Evolutionary conservation across 1,140 invertebrate genomes (phyloP).

Genomic region (Cotesia typhae): DNA sequence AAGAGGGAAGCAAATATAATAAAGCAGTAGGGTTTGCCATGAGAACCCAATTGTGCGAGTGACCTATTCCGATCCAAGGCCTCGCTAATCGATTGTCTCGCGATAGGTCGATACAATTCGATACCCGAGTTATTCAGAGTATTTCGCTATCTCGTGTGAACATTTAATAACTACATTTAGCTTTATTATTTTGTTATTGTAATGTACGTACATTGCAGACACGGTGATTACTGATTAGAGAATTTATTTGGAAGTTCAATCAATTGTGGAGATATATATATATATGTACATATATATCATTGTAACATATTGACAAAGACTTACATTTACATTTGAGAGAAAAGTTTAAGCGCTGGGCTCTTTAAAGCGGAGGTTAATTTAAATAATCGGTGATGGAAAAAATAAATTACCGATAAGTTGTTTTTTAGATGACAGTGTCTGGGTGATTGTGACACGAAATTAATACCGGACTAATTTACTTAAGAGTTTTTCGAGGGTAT

Average conservation of each 20-base stretch:
- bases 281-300: no score
- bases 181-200: no score
- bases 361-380: no score
- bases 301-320: no score
- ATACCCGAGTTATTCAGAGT: constrained; percentile 5
- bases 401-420: not conserved
- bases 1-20: not conserved
- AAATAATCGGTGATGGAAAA: not conserved
- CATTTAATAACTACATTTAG: not conserved
- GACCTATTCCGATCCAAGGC: constrained; percentile 41
- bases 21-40: not conserved
- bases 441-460: not conserved
- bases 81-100: constrained; percentile 36
- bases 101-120: constrained; percentile 29
- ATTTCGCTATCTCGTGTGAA: constrained; percentile 5
- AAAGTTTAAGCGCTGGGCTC: no score
- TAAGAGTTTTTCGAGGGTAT: not conserved
- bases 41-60: constrained; percentile 36
- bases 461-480: not conserved
- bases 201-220: no score
- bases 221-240: no score
- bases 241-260: no score
- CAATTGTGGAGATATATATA: no score
- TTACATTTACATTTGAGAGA: no score
- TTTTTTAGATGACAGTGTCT: not conserved